Evolutionary conservation across 2,888 invertebrate genomes (phyloP).

Genomic region (Athripsodes cinereus): DNA sequence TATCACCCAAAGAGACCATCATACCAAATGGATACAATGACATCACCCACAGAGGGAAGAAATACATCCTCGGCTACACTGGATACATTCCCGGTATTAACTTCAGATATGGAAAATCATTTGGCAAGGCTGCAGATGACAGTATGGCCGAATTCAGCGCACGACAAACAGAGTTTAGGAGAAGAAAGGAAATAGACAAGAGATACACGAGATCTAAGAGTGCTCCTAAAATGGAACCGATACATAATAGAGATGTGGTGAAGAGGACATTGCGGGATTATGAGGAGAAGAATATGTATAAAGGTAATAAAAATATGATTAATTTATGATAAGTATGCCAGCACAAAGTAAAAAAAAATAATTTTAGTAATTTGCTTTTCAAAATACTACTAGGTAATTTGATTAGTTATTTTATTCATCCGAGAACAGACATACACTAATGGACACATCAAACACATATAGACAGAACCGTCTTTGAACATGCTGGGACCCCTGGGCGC

Average conservation of each 20-base stretch:
- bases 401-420: no score
- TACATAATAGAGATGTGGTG: constrained; percentile 52
- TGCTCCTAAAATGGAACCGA: constrained; percentile 53
- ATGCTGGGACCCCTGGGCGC: no score
- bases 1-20: constrained; percentile 29
- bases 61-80: constrained; percentile 64
- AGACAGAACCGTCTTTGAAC: no score
- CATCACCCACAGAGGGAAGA: constrained; percentile 39
- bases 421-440: no score
- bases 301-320: constrained; percentile 39
- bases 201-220: constrained; percentile 46
- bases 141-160: constrained; percentile 53
- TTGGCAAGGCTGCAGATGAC: constrained; percentile 50
- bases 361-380: no score
- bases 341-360: no score
- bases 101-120: constrained; percentile 50
- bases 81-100: constrained; percentile 67
- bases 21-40: constrained; percentile 45
- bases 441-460: no score
- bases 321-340: no score
- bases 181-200: constrained; percentile 41
- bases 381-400: no score
- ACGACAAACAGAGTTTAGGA: constrained; percentile 41
- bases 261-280: constrained; percentile 46
- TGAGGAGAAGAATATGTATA: constrained; percentile 49